A percentile compares a stretch with the other conserved stretches of the same genome.
Evolutionary conservation across 2,797 vertebrate species (phyloP).

Genomic region (Acrocephalus scirpaceus): DNA sequence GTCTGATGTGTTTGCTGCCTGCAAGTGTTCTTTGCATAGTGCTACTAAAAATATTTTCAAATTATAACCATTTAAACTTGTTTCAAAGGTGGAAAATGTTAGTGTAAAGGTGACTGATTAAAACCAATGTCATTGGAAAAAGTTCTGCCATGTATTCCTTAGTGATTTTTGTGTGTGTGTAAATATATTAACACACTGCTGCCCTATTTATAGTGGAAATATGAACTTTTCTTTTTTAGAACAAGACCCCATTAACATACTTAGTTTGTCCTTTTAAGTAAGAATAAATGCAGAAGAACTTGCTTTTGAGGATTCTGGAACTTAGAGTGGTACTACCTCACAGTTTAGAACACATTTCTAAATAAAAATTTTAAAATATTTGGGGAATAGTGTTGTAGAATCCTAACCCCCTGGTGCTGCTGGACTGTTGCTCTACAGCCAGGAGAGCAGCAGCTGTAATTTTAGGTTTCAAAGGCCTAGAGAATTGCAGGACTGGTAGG

Average conservation of each 20-base stretch:
- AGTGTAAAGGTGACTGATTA: neutral
- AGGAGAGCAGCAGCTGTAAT: neutral
- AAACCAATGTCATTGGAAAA: neutral
- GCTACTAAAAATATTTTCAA: neutral
- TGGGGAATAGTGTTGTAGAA: neutral
- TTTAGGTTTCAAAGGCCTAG: neutral
- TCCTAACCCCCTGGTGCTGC: neutral
- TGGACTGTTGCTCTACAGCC: neutral
- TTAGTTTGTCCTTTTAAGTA: neutral
- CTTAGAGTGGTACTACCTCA: accelerated
- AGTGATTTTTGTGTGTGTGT: neutral
- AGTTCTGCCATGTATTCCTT: neutral
- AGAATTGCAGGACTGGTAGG: neutral
- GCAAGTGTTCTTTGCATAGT: neutral
- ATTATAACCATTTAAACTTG: neutral
- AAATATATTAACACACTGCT: neutral
- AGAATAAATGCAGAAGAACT: neutral
- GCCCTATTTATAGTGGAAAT: neutral
- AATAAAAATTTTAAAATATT: neutral
- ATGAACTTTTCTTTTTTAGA: neutral
- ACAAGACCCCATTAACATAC: neutral
- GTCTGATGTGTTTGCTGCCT: neutral
- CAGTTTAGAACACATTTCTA: neutral
- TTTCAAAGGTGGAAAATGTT: neutral
- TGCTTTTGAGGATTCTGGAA: neutral